A percentile compares a stretch with the other conserved stretches of the same genome.
These are phyloP conservation scores for Lithobius niger DNA, from an alignment of 1,140 invertebrate genomes.

Conservation along the genomic window DNA sequence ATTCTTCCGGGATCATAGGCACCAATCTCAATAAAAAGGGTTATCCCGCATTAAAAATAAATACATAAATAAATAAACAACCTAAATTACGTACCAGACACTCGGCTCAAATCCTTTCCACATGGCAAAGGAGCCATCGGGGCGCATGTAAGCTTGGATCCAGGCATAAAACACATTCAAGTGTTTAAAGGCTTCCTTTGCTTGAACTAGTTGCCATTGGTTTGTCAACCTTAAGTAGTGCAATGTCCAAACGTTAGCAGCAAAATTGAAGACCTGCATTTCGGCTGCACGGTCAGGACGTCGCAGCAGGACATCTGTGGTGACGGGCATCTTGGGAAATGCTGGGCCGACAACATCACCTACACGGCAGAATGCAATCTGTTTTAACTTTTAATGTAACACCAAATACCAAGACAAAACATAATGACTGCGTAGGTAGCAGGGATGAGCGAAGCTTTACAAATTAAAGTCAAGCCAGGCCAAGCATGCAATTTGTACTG, in stretches of 20 bases:
- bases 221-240: slow-evolving; percentile 44
- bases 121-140: slow-evolving; percentile 76
- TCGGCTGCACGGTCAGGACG: slow-evolving; percentile 33
- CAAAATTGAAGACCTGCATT: slow-evolving; percentile 44
- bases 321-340: slow-evolving; percentile 23
- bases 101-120: slow-evolving; percentile 28
- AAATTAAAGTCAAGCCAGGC: too few relatives aligned
- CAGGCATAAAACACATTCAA: slow-evolving; percentile 66
- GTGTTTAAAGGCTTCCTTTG: slow-evolving; percentile 29
- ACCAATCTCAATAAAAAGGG: too few relatives aligned
- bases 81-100: slow-evolving; percentile 25
- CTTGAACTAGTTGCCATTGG: slow-evolving; percentile 32
- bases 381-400: too few relatives aligned
- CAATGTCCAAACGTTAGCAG: slow-evolving; percentile 41
- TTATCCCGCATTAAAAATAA: too few relatives aligned
- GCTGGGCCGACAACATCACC: slow-evolving; percentile 44
- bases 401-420: too few relatives aligned
- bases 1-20: too few relatives aligned
- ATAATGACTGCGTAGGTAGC: too few relatives aligned
- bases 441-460: too few relatives aligned
- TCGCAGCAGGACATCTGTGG: slow-evolving; percentile 21
- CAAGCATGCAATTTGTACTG: too few relatives aligned
- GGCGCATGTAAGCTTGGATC: slow-evolving; percentile 77
- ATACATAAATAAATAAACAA: background rate
- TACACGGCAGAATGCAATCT: too few relatives aligned